Percentiles rank a stretch among this genome's conserved stretches.
Evolutionary conservation across 2,113 vertebrate species (phyloP).

Genomic region (Upupa epops): DNA sequence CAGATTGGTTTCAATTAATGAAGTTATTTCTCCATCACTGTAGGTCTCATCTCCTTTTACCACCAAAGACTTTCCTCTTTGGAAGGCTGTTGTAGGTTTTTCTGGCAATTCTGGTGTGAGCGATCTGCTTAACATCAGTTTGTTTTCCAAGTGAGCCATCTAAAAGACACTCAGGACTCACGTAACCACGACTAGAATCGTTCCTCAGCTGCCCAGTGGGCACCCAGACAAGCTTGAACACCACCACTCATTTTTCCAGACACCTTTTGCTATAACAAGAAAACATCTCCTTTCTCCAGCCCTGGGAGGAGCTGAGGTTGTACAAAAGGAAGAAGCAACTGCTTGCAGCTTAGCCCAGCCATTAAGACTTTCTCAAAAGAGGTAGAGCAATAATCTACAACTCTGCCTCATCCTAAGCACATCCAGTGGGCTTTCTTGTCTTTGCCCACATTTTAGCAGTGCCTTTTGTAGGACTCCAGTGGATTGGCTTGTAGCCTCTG

Average conservation of each 20-base stretch:
- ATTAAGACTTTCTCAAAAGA: background rate
- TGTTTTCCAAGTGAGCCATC: background rate
- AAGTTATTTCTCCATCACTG: background rate
- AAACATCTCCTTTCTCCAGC: background rate
- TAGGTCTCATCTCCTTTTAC: background rate
- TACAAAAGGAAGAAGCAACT: background rate
- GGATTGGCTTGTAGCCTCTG: background rate
- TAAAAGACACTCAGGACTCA: background rate
- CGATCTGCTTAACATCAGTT: background rate
- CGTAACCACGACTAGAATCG: background rate
- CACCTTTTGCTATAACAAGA: background rate
- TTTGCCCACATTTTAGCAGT: background rate
- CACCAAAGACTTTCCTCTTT: background rate
- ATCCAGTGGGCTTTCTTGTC: background rate
- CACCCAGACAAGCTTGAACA: background rate
- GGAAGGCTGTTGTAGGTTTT: background rate
- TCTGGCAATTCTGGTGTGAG: background rate
- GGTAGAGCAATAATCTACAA: background rate
- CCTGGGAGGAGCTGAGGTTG: background rate
- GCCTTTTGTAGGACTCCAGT: background rate
- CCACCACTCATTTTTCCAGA: slow-evolving; percentile 8
- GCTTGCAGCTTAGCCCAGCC: background rate
- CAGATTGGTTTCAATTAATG: background rate
- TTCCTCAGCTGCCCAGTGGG: background rate
- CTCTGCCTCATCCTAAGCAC: rapidly evolving